A percentile compares a stretch with the other conserved stretches of the same genome.
Evolutionary conservation across 2,113 vertebrate genomes (phyloP).

Genomic region (Sclerurus mexicanus): DNA sequence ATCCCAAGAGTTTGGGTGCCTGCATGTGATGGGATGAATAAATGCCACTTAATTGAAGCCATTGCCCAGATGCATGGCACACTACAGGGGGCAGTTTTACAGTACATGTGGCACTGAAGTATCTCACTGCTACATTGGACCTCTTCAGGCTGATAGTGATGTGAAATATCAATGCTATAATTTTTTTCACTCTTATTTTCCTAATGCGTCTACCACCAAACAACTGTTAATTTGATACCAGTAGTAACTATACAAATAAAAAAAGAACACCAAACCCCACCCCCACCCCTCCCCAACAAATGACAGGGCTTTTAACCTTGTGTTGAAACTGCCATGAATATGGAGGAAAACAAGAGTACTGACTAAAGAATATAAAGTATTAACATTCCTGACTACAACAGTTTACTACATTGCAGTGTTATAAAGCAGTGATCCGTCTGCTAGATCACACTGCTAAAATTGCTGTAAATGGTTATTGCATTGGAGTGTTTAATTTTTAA

Average conservation of each 20-base stretch:
- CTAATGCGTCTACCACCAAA: background rate
- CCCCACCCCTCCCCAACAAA: too few species aligned
- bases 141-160: background rate
- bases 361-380: background rate
- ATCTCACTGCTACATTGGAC: background rate
- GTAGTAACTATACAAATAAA: background rate
- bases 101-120: too few species aligned
- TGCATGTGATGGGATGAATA: background rate
- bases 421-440: background rate
- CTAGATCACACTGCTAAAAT: background rate
- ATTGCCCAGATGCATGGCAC: too few species aligned
- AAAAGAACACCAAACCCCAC: too few species aligned
- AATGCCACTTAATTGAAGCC: background rate
- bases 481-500: background rate
- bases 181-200: background rate
- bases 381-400: background rate
- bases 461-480: background rate
- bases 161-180: background rate
- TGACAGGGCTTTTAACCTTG: background rate
- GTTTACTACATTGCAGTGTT: background rate
- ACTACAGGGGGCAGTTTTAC: background rate
- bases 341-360: background rate
- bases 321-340: background rate
- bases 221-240: background rate
- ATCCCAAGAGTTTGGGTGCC: background rate